Percentiles rank a stretch among this genome's conserved stretches.
Evolutionary conservation across 2,113 vertebrate species (phyloP).

Genomic region (Stigmatopora nigra): DNA sequence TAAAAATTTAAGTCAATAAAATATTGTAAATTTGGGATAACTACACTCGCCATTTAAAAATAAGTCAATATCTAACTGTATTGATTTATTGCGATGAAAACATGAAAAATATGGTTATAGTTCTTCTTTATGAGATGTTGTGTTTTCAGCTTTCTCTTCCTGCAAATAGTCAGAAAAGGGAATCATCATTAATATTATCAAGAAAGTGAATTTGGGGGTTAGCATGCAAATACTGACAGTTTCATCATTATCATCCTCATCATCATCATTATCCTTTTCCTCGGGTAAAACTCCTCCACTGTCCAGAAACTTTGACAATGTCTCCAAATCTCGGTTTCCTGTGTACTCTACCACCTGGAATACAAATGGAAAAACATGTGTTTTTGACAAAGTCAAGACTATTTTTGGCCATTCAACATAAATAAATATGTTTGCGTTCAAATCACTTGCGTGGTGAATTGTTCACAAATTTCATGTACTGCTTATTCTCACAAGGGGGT

Average conservation of each 20-base stretch:
- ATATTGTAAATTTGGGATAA: no score
- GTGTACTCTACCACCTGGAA: slow-evolving; percentile 75
- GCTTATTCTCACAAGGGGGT: no score
- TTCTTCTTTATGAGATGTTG: slow-evolving; percentile 52
- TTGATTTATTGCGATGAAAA: slow-evolving; percentile 45
- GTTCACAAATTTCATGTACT: no score
- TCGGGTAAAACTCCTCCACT: slow-evolving; percentile 70
- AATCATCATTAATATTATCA: not conserved
- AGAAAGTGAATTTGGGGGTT: not conserved
- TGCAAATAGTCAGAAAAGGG: slow-evolving; percentile 8
- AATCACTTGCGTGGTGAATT: no score
- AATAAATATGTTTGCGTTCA: not conserved
- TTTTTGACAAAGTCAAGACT: not conserved
- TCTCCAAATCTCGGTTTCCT: slow-evolving; percentile 76
- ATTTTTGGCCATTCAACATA: no score
- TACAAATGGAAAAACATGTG: not conserved
- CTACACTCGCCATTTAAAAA: no score
- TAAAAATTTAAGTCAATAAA: no score
- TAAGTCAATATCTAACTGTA: no score
- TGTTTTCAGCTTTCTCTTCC: slow-evolving; percentile 31
- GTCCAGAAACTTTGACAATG: slow-evolving; percentile 83
- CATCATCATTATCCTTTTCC: slow-evolving; percentile 32
- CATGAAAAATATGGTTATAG: slow-evolving; percentile 44
- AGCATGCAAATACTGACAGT: slow-evolving; percentile 22
- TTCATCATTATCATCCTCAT: slow-evolving; percentile 5